Base-by-base conservation (phyloP, 1,140 invertebrate genomes). In the Ceratoteleas bidentatus region DNA sequence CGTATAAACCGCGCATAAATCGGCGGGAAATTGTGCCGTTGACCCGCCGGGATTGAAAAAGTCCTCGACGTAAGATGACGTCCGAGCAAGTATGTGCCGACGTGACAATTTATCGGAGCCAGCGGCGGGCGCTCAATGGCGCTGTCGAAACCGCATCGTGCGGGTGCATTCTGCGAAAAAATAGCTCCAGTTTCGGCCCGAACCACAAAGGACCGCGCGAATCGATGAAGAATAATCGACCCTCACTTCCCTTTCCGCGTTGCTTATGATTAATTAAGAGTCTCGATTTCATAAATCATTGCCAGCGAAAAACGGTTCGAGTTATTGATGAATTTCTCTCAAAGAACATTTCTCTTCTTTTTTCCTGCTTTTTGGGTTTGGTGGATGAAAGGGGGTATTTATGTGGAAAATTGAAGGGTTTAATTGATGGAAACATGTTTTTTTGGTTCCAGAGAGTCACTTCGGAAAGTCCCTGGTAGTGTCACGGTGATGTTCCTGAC, bases 41-140 rank as follows among this genome's bases (percentile, higher is more conserved):
- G 57, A 49, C 57, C 57, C 47, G 43, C 0, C 15, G 32, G 33
- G 52, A 65, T 24, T 65, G 49, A 65, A 53, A 40, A 40, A 52
- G 34, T 32, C 15, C 50, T 62, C 50, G 49, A 36, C 36, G 64
- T 32, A 49, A 49, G 45, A 49, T 49, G 45, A 49, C 45, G 45
- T 11, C 45, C 45, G 45, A 36, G 34, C 13, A 68, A 57, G 54
- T 24, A 50, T 50, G 33, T 50, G 65, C 65, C 58, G 65, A 58
- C 45, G 50, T 69, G 43, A 58, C 65, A 69, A 69, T 69, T 58
- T 69, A 69, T 58, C 65, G 53, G 45, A 69, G 65, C 65, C 65
- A 69, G 38, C 65, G 65, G 58, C 38, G 58, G 43, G 38, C 54
- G 14, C 54, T 47, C 38, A 58, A 69, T 45, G 58, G 50, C 45